Evolutionary conservation across 2,888 invertebrate genomes (phyloP).

Genomic region (Micropterix aruncella): DNA sequence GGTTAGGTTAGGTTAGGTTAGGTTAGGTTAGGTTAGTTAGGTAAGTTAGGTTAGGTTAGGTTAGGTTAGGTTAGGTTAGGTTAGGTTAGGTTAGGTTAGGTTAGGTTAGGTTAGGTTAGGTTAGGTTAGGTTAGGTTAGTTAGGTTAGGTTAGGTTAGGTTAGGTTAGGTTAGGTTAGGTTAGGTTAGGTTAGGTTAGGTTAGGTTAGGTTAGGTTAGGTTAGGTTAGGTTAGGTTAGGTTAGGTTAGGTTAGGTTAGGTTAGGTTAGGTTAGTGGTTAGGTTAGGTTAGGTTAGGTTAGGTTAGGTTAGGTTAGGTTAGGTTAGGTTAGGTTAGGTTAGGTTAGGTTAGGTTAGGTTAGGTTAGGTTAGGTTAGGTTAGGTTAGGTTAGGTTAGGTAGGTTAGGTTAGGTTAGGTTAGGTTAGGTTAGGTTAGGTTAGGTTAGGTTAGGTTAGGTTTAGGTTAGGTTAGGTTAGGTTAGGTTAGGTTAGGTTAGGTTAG

Average conservation of each 20-base stretch:
- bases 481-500: conserved; percentile 14
- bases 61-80: conserved; percentile 7
- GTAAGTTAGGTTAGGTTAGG: conserved; percentile 6
- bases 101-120: conserved; percentile 7
- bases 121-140: conserved; percentile 13
- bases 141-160: conserved; percentile 10
- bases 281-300: conserved; percentile 10
- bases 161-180: conserved; percentile 6
- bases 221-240: conserved; percentile 3
- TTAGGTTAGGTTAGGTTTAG: conserved; percentile 11
- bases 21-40: conserved; percentile 6
- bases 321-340: conserved; percentile 15
- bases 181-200: conserved; percentile 5
- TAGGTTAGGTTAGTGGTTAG: conserved; percentile 9
- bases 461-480: conserved; percentile 14
- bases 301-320: conserved; percentile 14
- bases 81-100: conserved; percentile 7
- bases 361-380: conserved; percentile 10
- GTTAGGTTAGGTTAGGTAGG: conserved; percentile 8
- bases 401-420: conserved; percentile 9
- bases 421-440: conserved; percentile 10
- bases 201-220: conserved; percentile 12
- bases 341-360: conserved; percentile 9
- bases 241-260: conserved; percentile 5
- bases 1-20: conserved; percentile 7